phyloP scores from a whole-genome alignment of 1,140 invertebrate species.

The Eurosta solidaginis region DNA sequence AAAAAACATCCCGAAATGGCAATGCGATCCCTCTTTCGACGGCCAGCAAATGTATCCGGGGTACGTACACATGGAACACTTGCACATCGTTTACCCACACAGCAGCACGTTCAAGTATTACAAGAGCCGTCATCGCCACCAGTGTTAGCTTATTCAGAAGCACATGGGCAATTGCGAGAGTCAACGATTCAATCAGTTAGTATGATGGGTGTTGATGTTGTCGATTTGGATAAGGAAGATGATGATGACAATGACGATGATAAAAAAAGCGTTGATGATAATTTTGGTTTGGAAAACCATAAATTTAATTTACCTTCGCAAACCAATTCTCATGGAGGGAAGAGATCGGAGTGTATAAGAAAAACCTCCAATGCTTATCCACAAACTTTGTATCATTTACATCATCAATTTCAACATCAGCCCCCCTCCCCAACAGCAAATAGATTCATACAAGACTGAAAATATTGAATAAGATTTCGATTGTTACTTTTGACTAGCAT shows the following conservation, averaged over 20 bases:
- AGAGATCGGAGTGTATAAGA: not conserved
- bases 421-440: conserved; percentile 42
- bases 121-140: conserved; percentile 2
- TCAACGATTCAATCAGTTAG: not conserved
- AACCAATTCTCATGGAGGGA: not conserved
- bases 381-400: conserved; percentile 48
- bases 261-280: not conserved
- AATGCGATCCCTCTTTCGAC: conserved; percentile 53
- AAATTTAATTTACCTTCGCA: not conserved
- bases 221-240: conserved; percentile 45
- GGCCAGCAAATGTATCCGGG: conserved; percentile 24
- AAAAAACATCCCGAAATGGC: conserved; percentile 60
- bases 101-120: not conserved
- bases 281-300: not conserved
- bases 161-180: not conserved
- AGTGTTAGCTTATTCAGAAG: not conserved
- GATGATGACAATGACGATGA: conserved; percentile 31
- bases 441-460: not conserved
- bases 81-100: not conserved
- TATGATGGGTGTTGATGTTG: conserved; percentile 40
- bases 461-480: not conserved
- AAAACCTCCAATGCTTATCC: conserved; percentile 48
- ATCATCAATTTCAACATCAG: conserved; percentile 42
- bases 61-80: conserved; percentile 33
- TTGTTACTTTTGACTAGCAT: not conserved